phyloP scores from a whole-genome alignment of 1,140 invertebrate species.

The Laupala kohalensis region DNA sequence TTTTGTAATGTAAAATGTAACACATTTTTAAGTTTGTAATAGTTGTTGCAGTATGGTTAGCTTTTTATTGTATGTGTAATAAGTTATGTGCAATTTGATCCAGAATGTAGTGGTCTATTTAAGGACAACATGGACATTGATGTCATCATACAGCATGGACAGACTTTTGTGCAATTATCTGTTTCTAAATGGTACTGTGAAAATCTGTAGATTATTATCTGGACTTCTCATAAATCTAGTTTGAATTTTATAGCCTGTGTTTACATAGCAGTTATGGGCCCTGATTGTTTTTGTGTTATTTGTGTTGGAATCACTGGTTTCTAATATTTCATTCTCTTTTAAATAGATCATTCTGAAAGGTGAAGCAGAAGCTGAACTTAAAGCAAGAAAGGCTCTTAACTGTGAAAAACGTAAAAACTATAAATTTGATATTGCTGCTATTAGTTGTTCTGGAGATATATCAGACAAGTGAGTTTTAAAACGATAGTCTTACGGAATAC shows the following conservation, averaged over 20 bases:
- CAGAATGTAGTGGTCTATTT: no score
- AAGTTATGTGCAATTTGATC: no score
- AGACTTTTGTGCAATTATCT: no score
- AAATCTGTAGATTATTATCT: no score
- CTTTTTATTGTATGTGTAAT: no score
- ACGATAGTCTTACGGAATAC: no score
- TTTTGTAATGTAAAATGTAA: no score
- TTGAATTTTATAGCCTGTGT: background rate
- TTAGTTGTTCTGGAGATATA: conserved; percentile 72
- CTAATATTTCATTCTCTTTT: conserved; percentile 16
- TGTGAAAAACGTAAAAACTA: conserved; percentile 89
- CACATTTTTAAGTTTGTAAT: no score
- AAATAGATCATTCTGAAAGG: conserved; percentile 39
- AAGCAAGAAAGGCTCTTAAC: conserved; percentile 68
- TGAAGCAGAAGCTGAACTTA: conserved; percentile 46
- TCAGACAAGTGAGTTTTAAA: conserved; percentile 75
- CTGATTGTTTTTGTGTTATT: background rate
- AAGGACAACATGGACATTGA: no score
- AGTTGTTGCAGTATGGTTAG: no score
- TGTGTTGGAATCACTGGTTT: background rate
- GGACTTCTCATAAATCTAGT: background rate
- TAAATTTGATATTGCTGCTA: conserved; percentile 88
- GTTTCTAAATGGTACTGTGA: no score
- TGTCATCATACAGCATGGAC: no score
- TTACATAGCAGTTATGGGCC: background rate